A percentile compares a stretch with the other conserved stretches of the same genome.
phyloP scores from a whole-genome alignment of 2,888 invertebrate species.

The Lycaena phlaeas region DNA sequence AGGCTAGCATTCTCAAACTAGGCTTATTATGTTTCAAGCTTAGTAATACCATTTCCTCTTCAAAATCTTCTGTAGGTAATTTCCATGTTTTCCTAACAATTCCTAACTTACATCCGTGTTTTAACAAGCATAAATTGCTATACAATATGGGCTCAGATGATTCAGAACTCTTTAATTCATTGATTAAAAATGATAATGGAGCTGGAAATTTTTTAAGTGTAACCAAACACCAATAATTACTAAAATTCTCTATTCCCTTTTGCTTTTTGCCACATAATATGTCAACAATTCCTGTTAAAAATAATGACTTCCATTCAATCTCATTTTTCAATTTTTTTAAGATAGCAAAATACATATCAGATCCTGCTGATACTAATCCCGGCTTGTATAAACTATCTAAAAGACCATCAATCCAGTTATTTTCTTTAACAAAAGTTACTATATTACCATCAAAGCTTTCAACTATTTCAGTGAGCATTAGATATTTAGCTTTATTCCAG shows the following conservation, averaged over 20 bases:
- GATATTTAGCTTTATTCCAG: slow-evolving; percentile 74
- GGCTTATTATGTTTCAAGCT: slow-evolving; percentile 45
- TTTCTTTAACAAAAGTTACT: slow-evolving; percentile 22
- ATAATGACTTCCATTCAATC: slow-evolving; percentile 56
- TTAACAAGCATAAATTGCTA: slow-evolving; percentile 40
- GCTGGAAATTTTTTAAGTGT: slow-evolving; percentile 58
- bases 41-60: slow-evolving; percentile 26
- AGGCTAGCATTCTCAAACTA: slow-evolving; percentile 50
- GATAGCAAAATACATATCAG: slow-evolving; percentile 71
- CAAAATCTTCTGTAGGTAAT: slow-evolving; percentile 15
- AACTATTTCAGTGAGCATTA: slow-evolving; percentile 68
- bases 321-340: slow-evolving; percentile 45
- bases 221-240: slow-evolving; percentile 63
- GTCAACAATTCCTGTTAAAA: slow-evolving; percentile 35
- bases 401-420: slow-evolving; percentile 44
- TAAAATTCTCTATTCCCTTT: slow-evolving; percentile 54
- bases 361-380: slow-evolving; percentile 73
- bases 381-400: slow-evolving; percentile 55
- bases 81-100: slow-evolving; percentile 33
- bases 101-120: slow-evolving; percentile 51
- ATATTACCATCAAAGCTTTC: slow-evolving; percentile 28
- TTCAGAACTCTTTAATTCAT: slow-evolving; percentile 27
- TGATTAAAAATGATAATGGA: slow-evolving; percentile 31
- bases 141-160: slow-evolving; percentile 32
- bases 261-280: slow-evolving; percentile 31